Conservation (phyloP, 2,888 invertebrate species). For the Phyllotreta cruciferae region DNA sequence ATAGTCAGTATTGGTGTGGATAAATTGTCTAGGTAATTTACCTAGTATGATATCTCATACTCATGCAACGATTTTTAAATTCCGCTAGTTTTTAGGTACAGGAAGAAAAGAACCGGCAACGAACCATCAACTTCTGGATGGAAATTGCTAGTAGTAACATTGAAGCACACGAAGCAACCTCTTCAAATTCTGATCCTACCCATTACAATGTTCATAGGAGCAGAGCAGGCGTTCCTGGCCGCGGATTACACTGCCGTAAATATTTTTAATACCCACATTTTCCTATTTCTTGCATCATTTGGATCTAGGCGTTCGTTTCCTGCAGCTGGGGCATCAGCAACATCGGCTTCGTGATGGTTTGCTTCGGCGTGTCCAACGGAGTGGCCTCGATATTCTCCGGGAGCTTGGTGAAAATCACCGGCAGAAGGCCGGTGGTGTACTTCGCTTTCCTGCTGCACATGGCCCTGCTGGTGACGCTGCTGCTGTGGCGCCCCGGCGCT, state of each 20-base stretch:
- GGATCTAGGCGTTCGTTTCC: conserved; percentile 77
- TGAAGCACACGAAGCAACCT: conserved; percentile 76
- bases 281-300: not conserved
- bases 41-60: not conserved
- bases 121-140: conserved; percentile 71
- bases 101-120: conserved; percentile 65
- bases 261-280: conserved; percentile 30
- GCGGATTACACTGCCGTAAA: conserved; percentile 82
- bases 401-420: conserved; percentile 78
- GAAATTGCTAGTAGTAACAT: conserved; percentile 75
- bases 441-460: conserved; percentile 77
- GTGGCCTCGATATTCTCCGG: conserved; percentile 85
- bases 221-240: conserved; percentile 91
- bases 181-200: conserved; percentile 87
- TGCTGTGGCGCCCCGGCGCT: conserved; percentile 76
- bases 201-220: conserved; percentile 91
- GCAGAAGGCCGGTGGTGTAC: conserved; percentile 79
- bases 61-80: conserved; percentile 19
- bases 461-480: conserved; percentile 71
- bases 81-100: conserved; percentile 62
- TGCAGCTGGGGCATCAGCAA: conserved; percentile 89
- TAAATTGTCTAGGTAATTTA: conserved; percentile 72
- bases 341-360: conserved; percentile 94
- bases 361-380: conserved; percentile 88
- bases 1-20: conserved; percentile 83